Percentiles rank a stretch among this genome's conserved stretches.
phyloP scores from a whole-genome alignment of 2,888 invertebrate genomes.

The Helicoverpa assulta region DNA sequence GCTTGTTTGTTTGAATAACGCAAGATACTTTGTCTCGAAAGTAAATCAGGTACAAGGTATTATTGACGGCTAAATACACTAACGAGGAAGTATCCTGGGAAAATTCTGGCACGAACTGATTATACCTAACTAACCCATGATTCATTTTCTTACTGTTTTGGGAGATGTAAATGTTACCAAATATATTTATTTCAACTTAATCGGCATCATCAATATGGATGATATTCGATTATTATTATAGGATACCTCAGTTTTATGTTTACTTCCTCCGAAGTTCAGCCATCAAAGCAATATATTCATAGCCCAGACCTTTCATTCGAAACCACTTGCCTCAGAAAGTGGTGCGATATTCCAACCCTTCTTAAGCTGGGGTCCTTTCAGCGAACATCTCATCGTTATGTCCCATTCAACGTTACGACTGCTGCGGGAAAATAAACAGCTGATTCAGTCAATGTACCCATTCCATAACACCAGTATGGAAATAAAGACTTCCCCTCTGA shows the following conservation, averaged over 20 bases:
- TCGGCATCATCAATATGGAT: not conserved
- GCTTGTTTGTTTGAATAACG: conserved; percentile 16
- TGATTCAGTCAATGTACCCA: conserved; percentile 39
- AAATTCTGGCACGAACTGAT: not conserved
- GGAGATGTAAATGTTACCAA: not conserved
- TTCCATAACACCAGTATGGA: conserved; percentile 24
- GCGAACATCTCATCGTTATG: conserved; percentile 33
- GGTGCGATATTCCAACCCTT: conserved; percentile 15
- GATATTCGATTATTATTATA: not conserved
- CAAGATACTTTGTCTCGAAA: conserved; percentile 5
- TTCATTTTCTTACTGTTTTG: not conserved
- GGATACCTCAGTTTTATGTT: conserved; percentile 3
- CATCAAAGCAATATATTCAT: conserved; percentile 2
- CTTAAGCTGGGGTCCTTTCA: conserved; percentile 38
- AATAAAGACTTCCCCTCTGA: conserved; percentile 2
- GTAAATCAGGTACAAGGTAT: conserved; percentile 8
- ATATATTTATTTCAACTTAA: not conserved
- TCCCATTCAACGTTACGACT: conserved; percentile 45
- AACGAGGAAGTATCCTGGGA: not conserved
- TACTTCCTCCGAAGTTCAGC: conserved; percentile 6
- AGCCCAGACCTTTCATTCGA: conserved; percentile 14
- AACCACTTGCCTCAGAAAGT: conserved; percentile 21
- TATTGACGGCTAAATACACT: conserved; percentile 12
- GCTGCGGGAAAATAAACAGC: conserved; percentile 49
- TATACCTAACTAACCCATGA: not conserved